phyloP scores from a whole-genome alignment of 2,797 vertebrate species.

The Mus minutoides region DNA sequence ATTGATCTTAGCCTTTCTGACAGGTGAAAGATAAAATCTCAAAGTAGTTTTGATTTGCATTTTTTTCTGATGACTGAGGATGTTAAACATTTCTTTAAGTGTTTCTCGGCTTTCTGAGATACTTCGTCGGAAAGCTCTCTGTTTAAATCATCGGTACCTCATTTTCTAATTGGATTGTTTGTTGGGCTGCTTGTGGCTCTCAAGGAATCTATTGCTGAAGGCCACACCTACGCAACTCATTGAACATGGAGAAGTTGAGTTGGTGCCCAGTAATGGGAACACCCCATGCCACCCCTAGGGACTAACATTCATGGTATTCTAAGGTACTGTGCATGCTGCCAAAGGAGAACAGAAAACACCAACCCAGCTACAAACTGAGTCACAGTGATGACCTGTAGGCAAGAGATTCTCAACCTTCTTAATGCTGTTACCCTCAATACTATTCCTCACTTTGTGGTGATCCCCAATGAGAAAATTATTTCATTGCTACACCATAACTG shows the following conservation, averaged over 20 bases:
- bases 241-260: neutral
- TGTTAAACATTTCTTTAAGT: neutral
- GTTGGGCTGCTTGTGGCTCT: neutral
- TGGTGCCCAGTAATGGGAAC: neutral
- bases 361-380: neutral
- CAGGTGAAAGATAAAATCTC: neutral
- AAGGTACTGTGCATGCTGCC: neutral
- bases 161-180: neutral
- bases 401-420: neutral
- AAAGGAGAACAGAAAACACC: neutral
- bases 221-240: neutral
- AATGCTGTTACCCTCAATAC: neutral
- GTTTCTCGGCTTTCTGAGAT: neutral
- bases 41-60: neutral
- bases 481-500: neutral
- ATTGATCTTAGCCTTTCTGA: neutral
- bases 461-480: neutral
- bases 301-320: neutral
- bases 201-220: neutral
- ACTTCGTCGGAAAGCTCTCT: neutral
- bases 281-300: neutral
- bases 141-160: neutral
- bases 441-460: neutral
- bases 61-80: neutral
- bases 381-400: neutral